Evolutionary conservation across 2,888 invertebrate genomes (phyloP), one percentile per base, ranked within the genome.

Genomic region (Alviniconcha strummeri): DNA sequence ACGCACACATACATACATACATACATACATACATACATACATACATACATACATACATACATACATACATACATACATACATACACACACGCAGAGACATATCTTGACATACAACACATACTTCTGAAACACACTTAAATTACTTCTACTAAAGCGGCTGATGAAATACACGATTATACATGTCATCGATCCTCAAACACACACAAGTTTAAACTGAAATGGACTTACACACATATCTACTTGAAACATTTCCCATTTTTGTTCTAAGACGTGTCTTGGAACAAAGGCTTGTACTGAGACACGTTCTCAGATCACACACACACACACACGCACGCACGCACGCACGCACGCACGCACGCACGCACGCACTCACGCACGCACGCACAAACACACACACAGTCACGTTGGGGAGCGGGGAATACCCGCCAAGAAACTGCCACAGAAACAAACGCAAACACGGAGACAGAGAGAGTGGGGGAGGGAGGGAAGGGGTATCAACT

Each of bases 381-480:
- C 56, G 55, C n/a, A 77, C n/a, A 77, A 8, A 64, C 15, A 78
- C 5, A 64, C 6, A 78, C 5, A 78, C 19, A 78, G 19, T 36
- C 36, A 36, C 36, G 36, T 36, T 36, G 36, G 36, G 36, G 75
- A 78, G 78, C 2, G 60, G 60, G 60, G 60, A 60, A 78, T 15
- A 78, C 36, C 36, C 36, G 36, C 36, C 36, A 36, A 36, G 0
- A 36, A 36, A 36, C 36, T 36, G 52, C 8, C 9, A 52, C 4
- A 74, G 52, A 74, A 9, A 52, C 9, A 13, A 54, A 74, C 7
- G 52, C 13, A 74, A 15, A 13, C 9, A 19, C 8, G 52, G 56
- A 69, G 36, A 79, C 19, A 79, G 64, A 79, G 36, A 79, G n/a
- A 78, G 19, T 57, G 77, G 36, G 57, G 17, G 57, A 78, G 77